Conservation (phyloP, 30 jellyfish, hydroid and myxozoan genomes). For the Morbakka virulenta region DNA sequence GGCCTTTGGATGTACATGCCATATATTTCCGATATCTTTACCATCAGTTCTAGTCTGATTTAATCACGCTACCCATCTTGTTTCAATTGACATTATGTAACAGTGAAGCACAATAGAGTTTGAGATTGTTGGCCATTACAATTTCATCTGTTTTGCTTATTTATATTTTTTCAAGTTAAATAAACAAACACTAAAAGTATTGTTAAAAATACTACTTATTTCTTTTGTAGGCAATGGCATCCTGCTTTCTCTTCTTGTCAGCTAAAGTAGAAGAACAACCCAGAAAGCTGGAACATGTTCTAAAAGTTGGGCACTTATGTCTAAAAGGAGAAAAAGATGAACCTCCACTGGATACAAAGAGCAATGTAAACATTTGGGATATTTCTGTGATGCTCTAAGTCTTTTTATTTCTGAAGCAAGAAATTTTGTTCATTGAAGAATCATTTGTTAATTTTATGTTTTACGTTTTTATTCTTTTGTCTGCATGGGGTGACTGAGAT, state of each 20-base stretch:
- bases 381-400: no score
- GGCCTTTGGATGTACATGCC: no score
- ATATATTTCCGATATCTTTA: no score
- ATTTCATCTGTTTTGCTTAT: no score
- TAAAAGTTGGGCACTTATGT: conserved; percentile 74
- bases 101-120: no score
- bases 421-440: neutral
- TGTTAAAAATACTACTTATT: no score
- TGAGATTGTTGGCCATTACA: no score
- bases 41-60: no score
- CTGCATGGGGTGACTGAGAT: neutral
- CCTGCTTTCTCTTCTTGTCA: conserved; percentile 85
- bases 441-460: neutral
- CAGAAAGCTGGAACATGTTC: conserved; percentile 80
- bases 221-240: conserved; percentile 78
- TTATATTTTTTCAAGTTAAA: no score
- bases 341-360: conserved; percentile 63
- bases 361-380: conserved; percentile 85
- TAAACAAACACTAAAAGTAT: neutral
- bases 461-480: neutral
- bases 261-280: conserved; percentile 95
- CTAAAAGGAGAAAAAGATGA: conserved; percentile 81
- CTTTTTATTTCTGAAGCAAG: no score
- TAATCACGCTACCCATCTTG: no score
- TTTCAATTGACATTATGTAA: no score